Conservation (phyloP, 2,797 vertebrate genomes). For the Pseudopleuronectes americanus region DNA sequence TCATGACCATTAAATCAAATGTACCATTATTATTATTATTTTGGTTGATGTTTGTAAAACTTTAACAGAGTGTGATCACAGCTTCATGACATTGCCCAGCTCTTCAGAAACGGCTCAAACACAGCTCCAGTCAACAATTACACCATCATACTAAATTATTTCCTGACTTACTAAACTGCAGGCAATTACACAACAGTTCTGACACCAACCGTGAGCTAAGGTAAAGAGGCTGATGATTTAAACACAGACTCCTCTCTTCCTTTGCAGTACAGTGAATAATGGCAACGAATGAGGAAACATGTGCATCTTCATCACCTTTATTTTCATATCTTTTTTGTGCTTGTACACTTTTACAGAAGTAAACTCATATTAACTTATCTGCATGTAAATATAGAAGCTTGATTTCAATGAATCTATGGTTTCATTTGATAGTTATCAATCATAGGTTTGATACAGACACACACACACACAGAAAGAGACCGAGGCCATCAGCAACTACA, state of each 20-base stretch:
- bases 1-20: no score
- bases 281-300: background rate
- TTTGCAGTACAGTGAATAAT: no score
- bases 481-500: slow-evolving; percentile 8
- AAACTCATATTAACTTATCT: no score
- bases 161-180: no score
- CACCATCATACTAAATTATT: no score
- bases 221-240: no score
- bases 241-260: no score
- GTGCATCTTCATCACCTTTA: background rate
- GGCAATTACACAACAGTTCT: no score
- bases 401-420: background rate
- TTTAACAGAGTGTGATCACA: background rate
- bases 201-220: no score
- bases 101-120: background rate
- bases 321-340: background rate
- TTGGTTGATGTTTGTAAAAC: background rate
- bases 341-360: no score
- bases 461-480: slow-evolving; percentile 20
- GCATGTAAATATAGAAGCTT: background rate
- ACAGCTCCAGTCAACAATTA: no score
- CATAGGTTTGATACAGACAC: slow-evolving; percentile 5
- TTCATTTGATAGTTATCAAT: background rate
- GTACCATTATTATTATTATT: no score
- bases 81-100: background rate